Conservation (phyloP, 2,113 vertebrate genomes). For the Regulus satrapa region DNA sequence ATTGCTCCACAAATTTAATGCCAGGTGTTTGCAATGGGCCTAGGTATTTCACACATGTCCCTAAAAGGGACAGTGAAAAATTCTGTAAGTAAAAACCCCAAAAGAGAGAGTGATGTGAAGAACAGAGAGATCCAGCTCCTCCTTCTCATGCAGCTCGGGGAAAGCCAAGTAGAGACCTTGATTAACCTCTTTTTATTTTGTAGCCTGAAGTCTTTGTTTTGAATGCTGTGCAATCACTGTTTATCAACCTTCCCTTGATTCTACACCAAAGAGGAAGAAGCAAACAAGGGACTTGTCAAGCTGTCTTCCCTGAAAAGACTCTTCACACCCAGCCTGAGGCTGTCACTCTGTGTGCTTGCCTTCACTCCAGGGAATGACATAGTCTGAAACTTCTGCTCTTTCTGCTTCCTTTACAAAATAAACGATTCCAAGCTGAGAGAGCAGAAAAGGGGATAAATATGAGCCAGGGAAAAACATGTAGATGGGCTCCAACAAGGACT, state of each 20-base stretch:
- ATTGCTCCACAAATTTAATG: neutral
- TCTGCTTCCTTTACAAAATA: neutral
- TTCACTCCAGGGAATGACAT: neutral
- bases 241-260: neutral
- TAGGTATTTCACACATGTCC: neutral
- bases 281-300: neutral
- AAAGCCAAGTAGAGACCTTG: neutral
- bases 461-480: neutral
- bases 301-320: neutral
- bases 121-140: neutral
- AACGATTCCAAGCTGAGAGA: neutral
- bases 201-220: neutral
- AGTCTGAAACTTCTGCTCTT: neutral
- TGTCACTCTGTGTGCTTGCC: neutral
- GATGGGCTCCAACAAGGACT: neutral
- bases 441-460: neutral
- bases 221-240: neutral
- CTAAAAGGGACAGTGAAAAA: neutral
- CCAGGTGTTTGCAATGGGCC: neutral
- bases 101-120: neutral
- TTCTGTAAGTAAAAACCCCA: neutral
- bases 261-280: neutral
- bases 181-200: neutral
- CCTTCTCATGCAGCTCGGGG: neutral
- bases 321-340: neutral